Evolutionary conservation across 2,888 invertebrate genomes (phyloP), one percentile per base, ranked within the genome.

Genomic region (Cephus pulcher): DNA sequence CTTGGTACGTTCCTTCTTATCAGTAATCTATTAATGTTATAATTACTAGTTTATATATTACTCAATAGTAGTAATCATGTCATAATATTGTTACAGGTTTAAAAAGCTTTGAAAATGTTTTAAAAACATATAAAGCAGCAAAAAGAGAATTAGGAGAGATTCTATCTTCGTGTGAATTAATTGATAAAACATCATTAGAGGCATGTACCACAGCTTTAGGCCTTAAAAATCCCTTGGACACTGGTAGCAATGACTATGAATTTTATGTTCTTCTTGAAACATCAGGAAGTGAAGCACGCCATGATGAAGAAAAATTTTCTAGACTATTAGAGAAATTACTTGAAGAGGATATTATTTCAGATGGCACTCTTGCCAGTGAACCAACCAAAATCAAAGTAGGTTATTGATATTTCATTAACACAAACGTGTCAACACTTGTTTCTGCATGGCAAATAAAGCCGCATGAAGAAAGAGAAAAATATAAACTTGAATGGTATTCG

Each of bases 161-260:
- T 82, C 91, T 99, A 70, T 98, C 99, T 6, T 98, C 99, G 0
- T 99, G 97, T 92, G 99, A 99, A 93, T 95, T 99, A 93, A 96
- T 99, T 80, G 99, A 99, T 91, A 93, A 93, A 15, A 92, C 92
- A 71, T 95, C 97, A 0, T 93, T 99, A 87, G 93, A 93, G n/a
- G 93, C 94, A 69, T 95, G 95, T 0, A 93, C 94, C 0, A 90
- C 93, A 73, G 94, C 96, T 88, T 93, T 95, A 76, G 93, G 94
- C 12, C 84, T 96, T 68, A 93, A 92, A 88, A 91, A 92, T 89
- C 92, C 93, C 75, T 84, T 93, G 75, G 80, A 85, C 2, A 74
- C 70, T 0, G 70, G 76, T 4, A 78, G 56, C 12, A 78, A 83
- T 6, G 34, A 92, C 0, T 95, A 93, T 89, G 96, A 96, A 1